These are phyloP conservation scores for Cheilosia soror DNA, from an alignment of 2,888 invertebrate genomes.

Conservation along the genomic window DNA sequence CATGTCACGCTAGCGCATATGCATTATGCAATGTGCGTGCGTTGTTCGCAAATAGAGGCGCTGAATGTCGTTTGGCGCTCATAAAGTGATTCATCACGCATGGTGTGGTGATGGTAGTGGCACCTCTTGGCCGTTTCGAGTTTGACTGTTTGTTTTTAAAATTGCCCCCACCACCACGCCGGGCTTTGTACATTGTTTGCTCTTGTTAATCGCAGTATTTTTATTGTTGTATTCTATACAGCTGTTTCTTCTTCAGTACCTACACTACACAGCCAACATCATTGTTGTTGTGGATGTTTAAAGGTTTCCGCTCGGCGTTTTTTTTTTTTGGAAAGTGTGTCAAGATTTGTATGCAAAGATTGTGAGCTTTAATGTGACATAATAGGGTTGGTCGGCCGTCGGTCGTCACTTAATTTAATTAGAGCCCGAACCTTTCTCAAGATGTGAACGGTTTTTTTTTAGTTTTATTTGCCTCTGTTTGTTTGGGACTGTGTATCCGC, in stretches of 20 bases:
- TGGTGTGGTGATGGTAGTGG: not conserved
- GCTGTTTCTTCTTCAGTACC: not conserved
- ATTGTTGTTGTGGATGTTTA: constrained; percentile 19
- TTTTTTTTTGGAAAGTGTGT: constrained; percentile 59
- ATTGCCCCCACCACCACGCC: constrained; percentile 18
- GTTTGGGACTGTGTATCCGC: constrained; percentile 28
- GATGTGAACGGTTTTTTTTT: not conserved
- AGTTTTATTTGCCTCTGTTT: constrained; percentile 2
- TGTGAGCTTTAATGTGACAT: constrained; percentile 40
- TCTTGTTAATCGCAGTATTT: constrained; percentile 8
- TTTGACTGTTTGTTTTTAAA: constrained; percentile 53
- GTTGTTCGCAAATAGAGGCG: constrained; percentile 29
- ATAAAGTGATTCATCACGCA: constrained; percentile 53
- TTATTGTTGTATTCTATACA: constrained; percentile 4
- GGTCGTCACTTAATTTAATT: constrained; percentile 28
- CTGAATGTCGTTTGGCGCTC: constrained; percentile 29
- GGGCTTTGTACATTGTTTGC: not conserved
- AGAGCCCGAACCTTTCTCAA: constrained; percentile 32
- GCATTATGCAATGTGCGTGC: constrained; percentile 58
- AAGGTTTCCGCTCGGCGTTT: not conserved
- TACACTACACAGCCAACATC: not conserved
- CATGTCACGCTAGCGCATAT: constrained; percentile 28
- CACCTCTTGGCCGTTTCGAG: not conserved
- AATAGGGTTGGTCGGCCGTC: constrained; percentile 27
- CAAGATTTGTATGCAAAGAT: constrained; percentile 66